Evolutionary conservation across 2,113 vertebrate species (phyloP), one percentile per base, ranked within the genome.

Genomic region (Callaeas wilsoni): DNA sequence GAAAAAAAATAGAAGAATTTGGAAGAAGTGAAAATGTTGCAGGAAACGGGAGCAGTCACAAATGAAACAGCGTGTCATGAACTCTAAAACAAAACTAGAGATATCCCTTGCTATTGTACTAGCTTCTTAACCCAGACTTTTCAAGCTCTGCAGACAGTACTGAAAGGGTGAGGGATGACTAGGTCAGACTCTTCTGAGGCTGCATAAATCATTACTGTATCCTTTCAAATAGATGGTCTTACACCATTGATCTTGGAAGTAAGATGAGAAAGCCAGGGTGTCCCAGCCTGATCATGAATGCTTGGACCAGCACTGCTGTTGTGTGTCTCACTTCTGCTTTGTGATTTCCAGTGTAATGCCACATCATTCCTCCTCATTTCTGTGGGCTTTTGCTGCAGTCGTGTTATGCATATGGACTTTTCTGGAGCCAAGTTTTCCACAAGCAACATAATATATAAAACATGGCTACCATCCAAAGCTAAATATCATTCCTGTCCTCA

Each of bases 391-490:
- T 62, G 41, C 71, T 86, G 75, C 78, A 80, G 35, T 88, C 77
- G 32, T 12, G 17, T 87, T 89, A 73, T 74, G 52, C 41, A 53
- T 71, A 78, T 27, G 47, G 39, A 80, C 82, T 90, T 83, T 93
- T 88, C 71, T 78, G 47, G 32, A 94, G 80, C 77, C 57, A 89
- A 87, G 16, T 84, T 84, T 95, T 94, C 41, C 52, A 67, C 13
- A 86, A 81, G 47, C 13, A 92, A 69, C 47, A 37, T 10, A 57
- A 35, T 65, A 85, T 56, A 53, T 62, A 53, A 91, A 87, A 84
- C 52, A 93, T 80, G 88, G 87, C 77, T 89, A 25, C 63, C 60
- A 41, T 91, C 90, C 90, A 90, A 90, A 93, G 26, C 33, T 78
- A 86, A 77, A 84, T 84, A 88, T 70, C 2, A n/a, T 73, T 79